Conservation (phyloP, 2,888 invertebrate species). For the Zaprionus bogoriensis region DNA sequence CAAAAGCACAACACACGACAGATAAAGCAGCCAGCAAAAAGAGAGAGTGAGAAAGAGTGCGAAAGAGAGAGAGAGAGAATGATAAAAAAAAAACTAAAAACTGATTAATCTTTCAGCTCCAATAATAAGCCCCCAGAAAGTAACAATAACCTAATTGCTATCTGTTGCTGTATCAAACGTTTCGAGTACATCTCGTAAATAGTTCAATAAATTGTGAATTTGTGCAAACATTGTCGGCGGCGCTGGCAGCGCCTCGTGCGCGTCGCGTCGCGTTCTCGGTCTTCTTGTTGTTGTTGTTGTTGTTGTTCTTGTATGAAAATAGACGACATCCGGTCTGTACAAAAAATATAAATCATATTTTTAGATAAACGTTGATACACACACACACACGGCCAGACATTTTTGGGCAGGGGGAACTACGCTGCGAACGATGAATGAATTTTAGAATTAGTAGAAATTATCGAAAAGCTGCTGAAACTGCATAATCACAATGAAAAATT, state of each 20-base stretch:
- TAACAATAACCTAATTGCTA: not conserved
- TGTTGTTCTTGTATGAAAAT: slow-evolving; percentile 71
- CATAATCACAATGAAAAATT: too few relatives aligned
- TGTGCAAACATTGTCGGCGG: slow-evolving; percentile 38
- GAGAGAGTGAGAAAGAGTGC: not conserved
- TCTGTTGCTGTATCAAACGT: slow-evolving; percentile 31
- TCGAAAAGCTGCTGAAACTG: not conserved
- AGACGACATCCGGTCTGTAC: slow-evolving; percentile 80
- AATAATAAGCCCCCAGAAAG: too few relatives aligned
- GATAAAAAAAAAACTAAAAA: not conserved
- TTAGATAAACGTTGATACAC: slow-evolving; percentile 62
- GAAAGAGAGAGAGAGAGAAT: not conserved
- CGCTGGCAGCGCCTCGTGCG: slow-evolving; percentile 24
- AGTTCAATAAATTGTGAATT: slow-evolving; percentile 49
- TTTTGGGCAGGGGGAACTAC: not conserved
- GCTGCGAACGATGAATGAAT: not conserved
- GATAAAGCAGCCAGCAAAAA: not conserved
- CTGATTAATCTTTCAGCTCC: too few relatives aligned
- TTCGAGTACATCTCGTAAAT: slow-evolving; percentile 50
- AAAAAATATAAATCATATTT: slow-evolving; percentile 75
- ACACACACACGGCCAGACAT: not conserved
- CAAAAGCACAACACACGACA: slow-evolving; percentile 35
- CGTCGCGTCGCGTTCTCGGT: too few relatives aligned
- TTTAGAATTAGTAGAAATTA: not conserved
- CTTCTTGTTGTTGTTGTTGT: slow-evolving; percentile 7